Evolutionary conservation across 2,888 invertebrate genomes (phyloP).

Genomic region (Ametastegia equiseti): DNA sequence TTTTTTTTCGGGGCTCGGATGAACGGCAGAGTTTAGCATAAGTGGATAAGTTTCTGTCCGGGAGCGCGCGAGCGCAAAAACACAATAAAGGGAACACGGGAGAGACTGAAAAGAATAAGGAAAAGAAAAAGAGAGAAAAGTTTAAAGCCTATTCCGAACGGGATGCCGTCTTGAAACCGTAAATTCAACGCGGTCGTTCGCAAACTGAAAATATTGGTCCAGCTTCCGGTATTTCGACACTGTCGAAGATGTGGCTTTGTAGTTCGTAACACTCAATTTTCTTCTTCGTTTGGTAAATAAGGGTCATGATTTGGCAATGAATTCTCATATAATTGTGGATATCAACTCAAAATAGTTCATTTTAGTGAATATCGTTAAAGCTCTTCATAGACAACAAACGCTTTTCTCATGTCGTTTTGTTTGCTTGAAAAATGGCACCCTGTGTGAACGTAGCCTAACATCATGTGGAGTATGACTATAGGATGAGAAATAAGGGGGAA

Average conservation of each 20-base stretch:
- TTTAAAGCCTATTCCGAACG: conserved; percentile 18
- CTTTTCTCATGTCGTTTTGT: background rate
- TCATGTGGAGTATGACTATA: background rate
- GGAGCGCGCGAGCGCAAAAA: conserved; percentile 27
- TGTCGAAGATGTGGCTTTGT: background rate
- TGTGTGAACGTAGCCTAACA: background rate
- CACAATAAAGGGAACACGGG: conserved; percentile 19
- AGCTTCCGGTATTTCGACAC: background rate
- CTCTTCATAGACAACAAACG: background rate
- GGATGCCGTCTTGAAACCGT: conserved; percentile 11
- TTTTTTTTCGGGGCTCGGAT: background rate
- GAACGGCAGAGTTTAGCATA: conserved; percentile 35
- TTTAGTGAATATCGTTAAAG: too few species aligned
- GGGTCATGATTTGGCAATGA: background rate
- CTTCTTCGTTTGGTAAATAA: background rate
- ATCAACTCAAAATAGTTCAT: background rate
- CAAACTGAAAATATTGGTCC: background rate
- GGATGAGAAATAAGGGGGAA: background rate
- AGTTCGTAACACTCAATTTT: background rate
- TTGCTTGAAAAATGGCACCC: background rate
- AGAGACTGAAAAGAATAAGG: conserved; percentile 17
- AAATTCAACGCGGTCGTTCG: background rate
- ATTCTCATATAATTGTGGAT: background rate
- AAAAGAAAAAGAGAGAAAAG: conserved; percentile 1
- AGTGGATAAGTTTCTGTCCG: conserved; percentile 33